These are phyloP conservation scores for Cheumatopsyche charites DNA, from an alignment of 1,140 invertebrate species.

Conservation along the genomic window DNA sequence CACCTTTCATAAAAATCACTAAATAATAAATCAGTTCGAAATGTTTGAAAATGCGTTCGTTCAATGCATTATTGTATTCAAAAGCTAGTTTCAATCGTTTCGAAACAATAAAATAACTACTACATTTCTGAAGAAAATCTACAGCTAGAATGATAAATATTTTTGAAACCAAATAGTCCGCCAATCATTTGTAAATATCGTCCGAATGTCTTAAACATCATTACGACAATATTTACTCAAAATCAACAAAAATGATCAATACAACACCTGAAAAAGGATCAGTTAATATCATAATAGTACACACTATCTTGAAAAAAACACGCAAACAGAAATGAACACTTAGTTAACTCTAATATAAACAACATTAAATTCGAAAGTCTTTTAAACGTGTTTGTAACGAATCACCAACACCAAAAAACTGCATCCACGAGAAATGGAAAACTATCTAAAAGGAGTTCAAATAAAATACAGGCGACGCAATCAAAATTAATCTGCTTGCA, in stretches of 20 bases:
- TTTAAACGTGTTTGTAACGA: not conserved
- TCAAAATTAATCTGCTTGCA: no score
- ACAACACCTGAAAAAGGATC: not conserved
- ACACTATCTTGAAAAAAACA: not conserved
- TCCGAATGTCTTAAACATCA: no score
- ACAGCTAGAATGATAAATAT: not conserved
- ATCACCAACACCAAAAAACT: slow-evolving; percentile 22
- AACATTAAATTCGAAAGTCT: slow-evolving; percentile 3
- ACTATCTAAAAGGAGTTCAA: slow-evolving; percentile 13
- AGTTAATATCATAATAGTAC: not conserved
- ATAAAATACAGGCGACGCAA: no score
- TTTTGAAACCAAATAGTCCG: no score
- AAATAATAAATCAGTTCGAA: no score
- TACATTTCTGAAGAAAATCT: slow-evolving; percentile 5
- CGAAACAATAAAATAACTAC: no score
- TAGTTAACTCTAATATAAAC: not conserved
- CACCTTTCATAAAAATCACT: no score
- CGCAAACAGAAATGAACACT: not conserved
- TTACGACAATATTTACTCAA: slow-evolving; percentile 1
- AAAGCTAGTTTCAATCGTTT: no score
- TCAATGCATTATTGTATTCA: no score
- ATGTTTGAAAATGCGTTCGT: no score
- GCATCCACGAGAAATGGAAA: slow-evolving; percentile 19
- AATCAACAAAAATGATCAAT: not conserved
- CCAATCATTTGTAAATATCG: no score